phyloP scores from a whole-genome alignment of 2,888 invertebrate genomes.

The Neoascia interrupta region DNA sequence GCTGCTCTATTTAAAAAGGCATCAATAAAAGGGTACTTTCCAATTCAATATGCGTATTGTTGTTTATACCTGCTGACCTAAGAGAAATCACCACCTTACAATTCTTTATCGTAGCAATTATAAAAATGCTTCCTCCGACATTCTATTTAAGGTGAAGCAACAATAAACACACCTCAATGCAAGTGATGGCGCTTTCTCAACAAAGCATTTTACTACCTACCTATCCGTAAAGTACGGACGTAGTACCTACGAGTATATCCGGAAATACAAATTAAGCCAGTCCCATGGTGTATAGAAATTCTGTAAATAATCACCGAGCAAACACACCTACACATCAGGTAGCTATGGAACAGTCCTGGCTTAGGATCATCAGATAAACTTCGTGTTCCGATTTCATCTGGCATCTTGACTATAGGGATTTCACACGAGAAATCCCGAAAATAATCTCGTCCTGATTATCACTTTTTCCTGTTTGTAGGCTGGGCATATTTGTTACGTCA shows the following conservation, averaged over 20 bases:
- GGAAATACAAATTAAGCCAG: constrained; percentile 32
- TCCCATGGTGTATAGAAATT: neutral
- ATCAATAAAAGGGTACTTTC: no score
- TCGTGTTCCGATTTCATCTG: constrained; percentile 42
- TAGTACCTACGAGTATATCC: constrained; percentile 15
- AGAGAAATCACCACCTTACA: no score
- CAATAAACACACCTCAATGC: constrained; percentile 2
- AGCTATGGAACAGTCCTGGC: constrained; percentile 2
- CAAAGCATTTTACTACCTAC: constrained; percentile 10
- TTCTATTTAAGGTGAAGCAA: constrained; percentile 51
- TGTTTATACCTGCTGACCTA: no score
- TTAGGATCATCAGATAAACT: constrained; percentile 34
- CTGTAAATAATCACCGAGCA: constrained; percentile 27
- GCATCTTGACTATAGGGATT: constrained; percentile 28
- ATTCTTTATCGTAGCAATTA: no score
- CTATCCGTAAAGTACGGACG: neutral
- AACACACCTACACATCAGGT: constrained; percentile 28
- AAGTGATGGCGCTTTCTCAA: constrained; percentile 31
- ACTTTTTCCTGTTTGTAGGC: neutral
- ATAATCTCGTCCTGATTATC: constrained; percentile 45
- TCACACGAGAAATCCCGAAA: constrained; percentile 38
- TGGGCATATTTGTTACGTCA: constrained; percentile 41
- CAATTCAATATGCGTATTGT: no score
- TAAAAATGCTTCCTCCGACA: no score
- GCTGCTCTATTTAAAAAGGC: no score